Evolutionary conservation across 2,113 vertebrate genomes (phyloP).

Genomic region (Prolemur simus): DNA sequence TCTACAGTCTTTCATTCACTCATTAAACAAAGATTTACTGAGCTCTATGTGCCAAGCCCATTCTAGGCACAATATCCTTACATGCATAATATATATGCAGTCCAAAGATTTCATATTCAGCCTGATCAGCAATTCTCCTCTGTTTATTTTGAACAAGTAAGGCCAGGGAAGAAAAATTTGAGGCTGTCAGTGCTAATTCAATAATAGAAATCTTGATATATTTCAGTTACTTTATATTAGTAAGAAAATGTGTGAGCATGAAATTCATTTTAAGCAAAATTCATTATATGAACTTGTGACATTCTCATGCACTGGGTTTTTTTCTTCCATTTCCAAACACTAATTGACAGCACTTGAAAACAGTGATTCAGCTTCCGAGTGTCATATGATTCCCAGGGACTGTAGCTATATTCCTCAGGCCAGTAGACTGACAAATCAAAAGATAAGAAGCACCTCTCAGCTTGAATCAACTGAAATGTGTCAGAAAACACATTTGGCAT

Average conservation of each 20-base stretch:
- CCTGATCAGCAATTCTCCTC: not conserved
- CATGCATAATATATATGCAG: not conserved
- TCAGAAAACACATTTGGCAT: constrained; percentile 71
- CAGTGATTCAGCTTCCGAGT: not conserved
- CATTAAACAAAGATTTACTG: not conserved
- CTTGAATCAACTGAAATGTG: constrained; percentile 67
- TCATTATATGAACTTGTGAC: constrained; percentile 68
- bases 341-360: constrained; percentile 41
- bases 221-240: constrained; percentile 30
- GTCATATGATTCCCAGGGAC: not conserved
- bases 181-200: constrained; percentile 22
- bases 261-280: constrained; percentile 66
- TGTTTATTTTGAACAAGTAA: not conserved
- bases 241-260: not conserved
- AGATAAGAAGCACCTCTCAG: constrained; percentile 70
- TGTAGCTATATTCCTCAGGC: constrained; percentile 44
- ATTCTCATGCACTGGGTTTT: not conserved
- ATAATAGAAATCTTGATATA: constrained; percentile 36
- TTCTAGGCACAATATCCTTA: not conserved
- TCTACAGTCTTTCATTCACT: not conserved
- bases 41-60: not conserved
- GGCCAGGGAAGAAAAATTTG: not conserved
- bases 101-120: not conserved
- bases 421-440: constrained; percentile 54
- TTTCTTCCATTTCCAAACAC: constrained; percentile 46